Evolutionary conservation across 2,888 invertebrate species (phyloP).

Genomic region (Drosophila bunnanda): DNA sequence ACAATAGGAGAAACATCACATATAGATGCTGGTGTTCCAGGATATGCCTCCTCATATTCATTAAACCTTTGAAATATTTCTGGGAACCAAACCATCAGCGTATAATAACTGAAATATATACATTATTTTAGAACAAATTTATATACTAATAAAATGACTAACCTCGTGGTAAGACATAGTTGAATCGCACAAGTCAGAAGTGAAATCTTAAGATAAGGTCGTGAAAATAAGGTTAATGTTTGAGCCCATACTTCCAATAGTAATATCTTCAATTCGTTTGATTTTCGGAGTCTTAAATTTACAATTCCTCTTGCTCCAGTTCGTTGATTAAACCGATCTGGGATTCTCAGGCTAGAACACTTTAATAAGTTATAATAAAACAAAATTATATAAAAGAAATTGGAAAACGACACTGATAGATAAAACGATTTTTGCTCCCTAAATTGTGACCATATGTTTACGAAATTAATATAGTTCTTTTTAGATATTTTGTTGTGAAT

Average conservation of each 20-base stretch:
- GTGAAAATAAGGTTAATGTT: slow-evolving; percentile 90
- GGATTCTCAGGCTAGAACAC: slow-evolving; percentile 89
- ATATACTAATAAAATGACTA: slow-evolving; percentile 25
- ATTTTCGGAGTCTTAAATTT: slow-evolving; percentile 89
- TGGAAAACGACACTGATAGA: too few relatives aligned
- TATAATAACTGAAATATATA: slow-evolving; percentile 91
- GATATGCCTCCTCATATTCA: slow-evolving; percentile 89
- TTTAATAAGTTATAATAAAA: slow-evolving; percentile 71
- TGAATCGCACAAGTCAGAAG: slow-evolving; percentile 92
- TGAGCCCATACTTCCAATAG: slow-evolving; percentile 90
- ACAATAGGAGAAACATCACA: slow-evolving; percentile 91
- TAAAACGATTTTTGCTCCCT: too few relatives aligned
- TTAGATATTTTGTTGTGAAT: too few relatives aligned
- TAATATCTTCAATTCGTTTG: slow-evolving; percentile 89
- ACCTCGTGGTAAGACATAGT: slow-evolving; percentile 92
- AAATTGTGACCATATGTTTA: too few relatives aligned
- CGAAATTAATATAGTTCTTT: too few relatives aligned
- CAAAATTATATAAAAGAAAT: background rate
- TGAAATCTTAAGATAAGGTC: slow-evolving; percentile 91
- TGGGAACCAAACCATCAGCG: slow-evolving; percentile 96
- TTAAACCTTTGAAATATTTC: slow-evolving; percentile 94
- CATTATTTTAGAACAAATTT: background rate
- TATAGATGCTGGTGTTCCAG: slow-evolving; percentile 89
- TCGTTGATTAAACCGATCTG: slow-evolving; percentile 49
- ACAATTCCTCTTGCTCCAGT: slow-evolving; percentile 87